These are phyloP conservation scores for Nannospalax galili DNA, from an alignment of 2,113 vertebrate genomes.

Conservation along the genomic window DNA sequence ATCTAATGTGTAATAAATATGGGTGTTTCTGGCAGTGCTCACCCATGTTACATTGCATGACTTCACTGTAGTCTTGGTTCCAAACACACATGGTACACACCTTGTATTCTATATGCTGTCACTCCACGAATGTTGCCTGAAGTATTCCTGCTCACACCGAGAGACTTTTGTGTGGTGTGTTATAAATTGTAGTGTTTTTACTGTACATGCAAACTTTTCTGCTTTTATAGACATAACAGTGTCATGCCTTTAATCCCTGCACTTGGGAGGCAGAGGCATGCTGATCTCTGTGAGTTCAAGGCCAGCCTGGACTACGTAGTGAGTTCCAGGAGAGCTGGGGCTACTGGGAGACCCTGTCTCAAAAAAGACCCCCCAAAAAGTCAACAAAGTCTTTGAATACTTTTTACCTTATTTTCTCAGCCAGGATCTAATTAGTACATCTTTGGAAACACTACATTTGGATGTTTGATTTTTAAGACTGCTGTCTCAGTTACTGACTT, in stretches of 20 bases:
- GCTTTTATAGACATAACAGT: background rate
- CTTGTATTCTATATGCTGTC: background rate
- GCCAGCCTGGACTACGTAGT: too few relatives aligned
- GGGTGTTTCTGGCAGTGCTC: background rate
- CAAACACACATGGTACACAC: background rate
- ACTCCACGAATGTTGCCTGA: background rate
- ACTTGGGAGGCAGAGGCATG: too few relatives aligned
- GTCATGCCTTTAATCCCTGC: too few relatives aligned
- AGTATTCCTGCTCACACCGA: background rate
- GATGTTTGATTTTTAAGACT: too few relatives aligned
- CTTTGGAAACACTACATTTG: too few relatives aligned
- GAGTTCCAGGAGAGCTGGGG: too few relatives aligned
- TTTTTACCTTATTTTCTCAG: background rate
- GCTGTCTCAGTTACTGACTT: too few relatives aligned
- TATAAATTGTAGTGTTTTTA: background rate
- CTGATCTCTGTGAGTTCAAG: too few relatives aligned
- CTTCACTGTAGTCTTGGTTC: background rate
- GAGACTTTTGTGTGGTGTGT: background rate
- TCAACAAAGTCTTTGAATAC: background rate
- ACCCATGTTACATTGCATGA: background rate
- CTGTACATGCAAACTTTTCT: background rate
- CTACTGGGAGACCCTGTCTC: too few relatives aligned
- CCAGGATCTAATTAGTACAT: background rate
- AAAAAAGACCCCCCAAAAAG: too few relatives aligned
- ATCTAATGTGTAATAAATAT: background rate